phyloP scores from a whole-genome alignment of 2,113 vertebrate genomes.

The Pipa parva region DNA sequence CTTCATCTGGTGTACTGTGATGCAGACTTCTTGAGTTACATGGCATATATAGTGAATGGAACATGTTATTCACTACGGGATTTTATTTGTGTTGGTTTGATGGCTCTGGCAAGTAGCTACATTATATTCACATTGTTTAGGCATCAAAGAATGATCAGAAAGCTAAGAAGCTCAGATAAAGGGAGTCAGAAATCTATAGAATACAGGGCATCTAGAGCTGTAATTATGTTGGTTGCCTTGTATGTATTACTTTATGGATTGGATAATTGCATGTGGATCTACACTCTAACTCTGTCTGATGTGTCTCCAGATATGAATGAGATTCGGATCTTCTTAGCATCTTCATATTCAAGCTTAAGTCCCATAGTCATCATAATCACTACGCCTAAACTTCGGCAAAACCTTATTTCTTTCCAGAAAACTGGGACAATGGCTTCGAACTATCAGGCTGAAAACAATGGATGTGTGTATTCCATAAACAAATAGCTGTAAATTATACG shows the following conservation, averaged over 20 bases:
- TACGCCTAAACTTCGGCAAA: too few relatives aligned
- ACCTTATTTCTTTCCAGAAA: too few relatives aligned
- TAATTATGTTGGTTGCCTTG: constrained; percentile 32
- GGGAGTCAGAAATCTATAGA: constrained; percentile 14
- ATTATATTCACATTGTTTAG: constrained; percentile 29
- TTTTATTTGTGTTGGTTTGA: constrained; percentile 35
- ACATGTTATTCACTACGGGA: constrained; percentile 31
- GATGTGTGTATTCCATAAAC: too few relatives aligned
- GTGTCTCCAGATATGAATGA: constrained; percentile 30
- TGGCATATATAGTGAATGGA: constrained; percentile 32
- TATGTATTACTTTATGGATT: constrained; percentile 39
- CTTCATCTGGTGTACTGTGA: constrained; percentile 41
- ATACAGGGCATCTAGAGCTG: constrained; percentile 32
- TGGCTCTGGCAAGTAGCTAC: constrained; percentile 34
- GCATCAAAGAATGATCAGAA: constrained; percentile 30
- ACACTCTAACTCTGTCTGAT: constrained; percentile 24
- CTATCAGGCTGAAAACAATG: too few relatives aligned
- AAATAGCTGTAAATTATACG: too few relatives aligned
- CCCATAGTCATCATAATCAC: constrained; percentile 35
- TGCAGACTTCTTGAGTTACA: constrained; percentile 24
- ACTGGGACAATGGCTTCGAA: too few relatives aligned
- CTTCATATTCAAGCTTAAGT: constrained; percentile 33
- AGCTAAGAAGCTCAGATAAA: constrained; percentile 32
- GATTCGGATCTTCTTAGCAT: constrained; percentile 28
- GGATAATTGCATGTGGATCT: constrained; percentile 39